phyloP scores from a whole-genome alignment of 2,888 invertebrate species.

The Taenaris catops region DNA sequence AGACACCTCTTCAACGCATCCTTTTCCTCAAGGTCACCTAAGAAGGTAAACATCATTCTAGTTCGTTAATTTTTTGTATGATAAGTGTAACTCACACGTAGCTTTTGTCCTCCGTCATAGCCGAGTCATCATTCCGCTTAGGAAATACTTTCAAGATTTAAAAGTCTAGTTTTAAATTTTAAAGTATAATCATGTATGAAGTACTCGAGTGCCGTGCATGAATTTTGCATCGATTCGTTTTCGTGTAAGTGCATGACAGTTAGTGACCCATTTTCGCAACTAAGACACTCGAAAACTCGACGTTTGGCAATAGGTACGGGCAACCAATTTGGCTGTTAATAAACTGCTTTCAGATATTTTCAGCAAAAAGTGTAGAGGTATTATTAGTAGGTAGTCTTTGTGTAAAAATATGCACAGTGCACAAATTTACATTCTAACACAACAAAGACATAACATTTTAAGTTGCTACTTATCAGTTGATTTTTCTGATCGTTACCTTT shows the following conservation, averaged over 20 bases:
- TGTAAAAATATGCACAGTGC: too few species aligned
- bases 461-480: too few species aligned
- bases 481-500: too few species aligned
- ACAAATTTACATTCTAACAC: too few species aligned
- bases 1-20: conserved; percentile 35
- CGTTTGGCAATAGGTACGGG: conserved; percentile 55
- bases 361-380: too few species aligned
- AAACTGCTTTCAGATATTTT: conserved; percentile 49
- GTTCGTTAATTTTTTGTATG: conserved; percentile 38
- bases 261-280: conserved; percentile 70
- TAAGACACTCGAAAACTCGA: conserved; percentile 54
- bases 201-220: conserved; percentile 22
- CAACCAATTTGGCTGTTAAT: conserved; percentile 44
- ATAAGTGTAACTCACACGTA: conserved; percentile 8
- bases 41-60: conserved; percentile 47
- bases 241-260: conserved; percentile 55
- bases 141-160: too few species aligned
- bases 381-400: too few species aligned
- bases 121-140: too few species aligned
- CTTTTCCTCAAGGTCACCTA: conserved; percentile 52
- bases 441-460: too few species aligned
- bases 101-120: background rate
- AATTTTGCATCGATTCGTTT: conserved; percentile 45
- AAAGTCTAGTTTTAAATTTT: conserved; percentile 1
- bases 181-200: background rate